Percentiles rank a stretch among this genome's conserved stretches.
Conservation (phyloP, 1,140 invertebrate species). For the Sinonovacula constricta region DNA sequence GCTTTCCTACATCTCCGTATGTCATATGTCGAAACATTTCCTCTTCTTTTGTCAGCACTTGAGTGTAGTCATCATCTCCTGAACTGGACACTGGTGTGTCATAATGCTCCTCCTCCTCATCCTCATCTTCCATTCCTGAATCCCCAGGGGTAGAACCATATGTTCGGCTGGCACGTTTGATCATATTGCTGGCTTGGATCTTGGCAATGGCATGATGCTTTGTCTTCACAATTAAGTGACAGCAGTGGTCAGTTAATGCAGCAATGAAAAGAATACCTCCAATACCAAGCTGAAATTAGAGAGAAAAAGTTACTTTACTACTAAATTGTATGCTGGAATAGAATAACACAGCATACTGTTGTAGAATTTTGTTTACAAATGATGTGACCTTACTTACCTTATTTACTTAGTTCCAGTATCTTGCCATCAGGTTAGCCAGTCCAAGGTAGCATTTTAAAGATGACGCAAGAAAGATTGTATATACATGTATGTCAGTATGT, state of each 20-base stretch:
- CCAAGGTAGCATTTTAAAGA: too few relatives aligned
- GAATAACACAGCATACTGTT: too few relatives aligned
- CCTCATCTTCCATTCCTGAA: constrained; percentile 11
- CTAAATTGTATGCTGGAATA: too few relatives aligned
- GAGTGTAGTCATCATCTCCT: constrained; percentile 1
- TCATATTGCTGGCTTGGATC: constrained; percentile 39
- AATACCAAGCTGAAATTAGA: constrained; percentile 69
- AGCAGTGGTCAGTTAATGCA: constrained; percentile 74
- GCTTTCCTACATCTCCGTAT: constrained; percentile 74
- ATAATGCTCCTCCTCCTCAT: constrained; percentile 22
- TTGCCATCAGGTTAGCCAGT: too few relatives aligned
- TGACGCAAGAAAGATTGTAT: too few relatives aligned
- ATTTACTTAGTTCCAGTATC: too few relatives aligned
- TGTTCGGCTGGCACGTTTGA: too few relatives aligned
- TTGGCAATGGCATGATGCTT: constrained; percentile 71
- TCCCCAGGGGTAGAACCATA: neutral
- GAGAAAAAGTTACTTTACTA: too few relatives aligned
- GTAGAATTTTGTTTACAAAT: too few relatives aligned
- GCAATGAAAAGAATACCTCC: constrained; percentile 69
- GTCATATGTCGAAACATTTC: constrained; percentile 60
- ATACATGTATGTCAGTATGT: too few relatives aligned
- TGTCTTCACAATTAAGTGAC: constrained; percentile 74
- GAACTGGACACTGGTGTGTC: neutral
- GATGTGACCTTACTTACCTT: too few relatives aligned
- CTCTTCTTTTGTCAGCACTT: constrained; percentile 18